Evolutionary conservation across 2,888 invertebrate species (phyloP), one percentile per base, ranked within the genome.

Genomic region (Mythimna vitellina): DNA sequence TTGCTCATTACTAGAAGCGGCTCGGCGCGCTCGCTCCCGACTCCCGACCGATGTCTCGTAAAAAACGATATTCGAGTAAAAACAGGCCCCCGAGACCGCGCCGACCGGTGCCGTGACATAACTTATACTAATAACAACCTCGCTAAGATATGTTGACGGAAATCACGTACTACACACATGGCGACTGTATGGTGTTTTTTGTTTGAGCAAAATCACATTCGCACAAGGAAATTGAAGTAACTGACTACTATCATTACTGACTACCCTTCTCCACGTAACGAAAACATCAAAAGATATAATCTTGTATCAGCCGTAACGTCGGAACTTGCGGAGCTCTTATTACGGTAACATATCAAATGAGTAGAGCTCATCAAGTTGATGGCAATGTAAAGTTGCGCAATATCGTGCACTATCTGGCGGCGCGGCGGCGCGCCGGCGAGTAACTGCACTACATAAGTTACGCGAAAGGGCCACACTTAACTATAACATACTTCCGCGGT

Each of bases 61-160:
- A 91, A 91, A 91, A 90, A 89, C 87, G 85, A 89, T 87, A 90
- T 87, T 86, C 86, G 88, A 90, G 89, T 87, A 88, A 88, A 87
- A 93, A 92, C 91, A 81, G 87, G 90, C 86, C 84, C 83, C 74
- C 74, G 83, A 78, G 87, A 89, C 88, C 89, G 88, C 89, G 85
- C 70, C 77, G 74, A 72, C 78, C 74, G 77, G 78, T 80, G 67
- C 68, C 85, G 80, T 83, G 84, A 88, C 88, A 87, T 87, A 86
- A 89, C 84, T 86, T 83, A 83, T 68, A 85, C 78, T 85, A 87
- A 87, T 83, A 87, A 82, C 83, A 65, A 76, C 70, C 70, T 70
- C 81, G 72, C 80, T 75, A 84, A 87, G 87, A 88, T 87, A 88
- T 88, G 89, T 90, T 90, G 88, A 88, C 90, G 92, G 92, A 92